phyloP scores from a whole-genome alignment of 2,113 vertebrate species.

The Hylia prasina region DNA sequence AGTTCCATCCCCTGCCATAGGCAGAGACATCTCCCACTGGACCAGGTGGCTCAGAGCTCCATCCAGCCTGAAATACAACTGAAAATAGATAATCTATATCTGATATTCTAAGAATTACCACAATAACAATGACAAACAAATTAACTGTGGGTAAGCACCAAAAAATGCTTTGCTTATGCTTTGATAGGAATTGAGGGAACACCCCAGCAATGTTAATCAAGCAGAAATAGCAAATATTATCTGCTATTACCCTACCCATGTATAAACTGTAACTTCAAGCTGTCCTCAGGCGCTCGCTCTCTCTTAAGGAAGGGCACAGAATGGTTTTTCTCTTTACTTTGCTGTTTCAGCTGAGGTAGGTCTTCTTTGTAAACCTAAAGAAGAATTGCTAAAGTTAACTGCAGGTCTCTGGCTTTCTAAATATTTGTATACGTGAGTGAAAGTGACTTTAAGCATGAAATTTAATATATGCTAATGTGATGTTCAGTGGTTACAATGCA shows the following conservation, averaged over 20 bases:
- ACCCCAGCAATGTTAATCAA: neutral
- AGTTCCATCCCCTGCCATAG: neutral
- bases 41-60: neutral
- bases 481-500: neutral
- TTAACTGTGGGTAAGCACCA: neutral
- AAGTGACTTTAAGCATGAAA: neutral
- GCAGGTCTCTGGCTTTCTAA: neutral
- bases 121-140: neutral
- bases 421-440: neutral
- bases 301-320: conserved; percentile 87
- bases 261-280: conserved; percentile 91
- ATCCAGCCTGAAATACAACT: neutral
- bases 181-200: neutral
- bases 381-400: conserved; percentile 2
- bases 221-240: neutral
- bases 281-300: conserved; percentile 89
- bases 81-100: neutral
- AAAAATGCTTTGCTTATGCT: neutral
- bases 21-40: neutral
- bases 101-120: neutral
- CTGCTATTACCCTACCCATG: conserved; percentile 82
- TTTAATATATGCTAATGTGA: neutral
- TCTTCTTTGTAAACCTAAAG: conserved; percentile 98
- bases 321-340: conserved; percentile 87
- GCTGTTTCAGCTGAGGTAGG: conserved; percentile 92